These are phyloP conservation scores for Caretta caretta DNA, from an alignment of 2,113 vertebrate species.

Conservation along the genomic window DNA sequence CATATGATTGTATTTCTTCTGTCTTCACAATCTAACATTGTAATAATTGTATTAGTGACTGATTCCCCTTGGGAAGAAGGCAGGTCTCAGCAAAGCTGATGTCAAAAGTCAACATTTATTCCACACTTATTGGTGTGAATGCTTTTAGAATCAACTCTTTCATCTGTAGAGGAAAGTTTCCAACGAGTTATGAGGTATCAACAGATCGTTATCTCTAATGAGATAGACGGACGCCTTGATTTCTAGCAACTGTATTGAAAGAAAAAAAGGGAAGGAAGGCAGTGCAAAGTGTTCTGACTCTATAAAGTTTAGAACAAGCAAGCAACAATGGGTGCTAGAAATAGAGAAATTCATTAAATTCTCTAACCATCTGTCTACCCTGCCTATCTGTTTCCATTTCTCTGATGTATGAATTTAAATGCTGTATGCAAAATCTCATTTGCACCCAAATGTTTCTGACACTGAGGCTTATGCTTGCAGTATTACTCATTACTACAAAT, in stretches of 20 bases:
- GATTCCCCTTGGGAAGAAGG: neutral
- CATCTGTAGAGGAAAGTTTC: neutral
- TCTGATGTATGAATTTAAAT: neutral
- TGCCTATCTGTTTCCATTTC: neutral
- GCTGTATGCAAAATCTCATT: neutral
- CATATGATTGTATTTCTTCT: neutral
- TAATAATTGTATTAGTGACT: neutral
- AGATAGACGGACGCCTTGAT: neutral
- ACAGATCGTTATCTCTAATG: neutral
- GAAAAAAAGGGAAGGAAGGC: neutral
- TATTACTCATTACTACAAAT: neutral
- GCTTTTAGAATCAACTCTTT: neutral
- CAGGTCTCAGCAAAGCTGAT: neutral
- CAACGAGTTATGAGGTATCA: neutral
- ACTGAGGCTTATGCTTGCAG: neutral
- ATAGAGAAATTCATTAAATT: neutral
- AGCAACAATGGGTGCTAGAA: neutral
- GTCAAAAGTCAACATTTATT: neutral
- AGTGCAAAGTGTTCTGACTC: neutral
- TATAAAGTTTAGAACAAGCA: neutral
- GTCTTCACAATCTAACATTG: neutral
- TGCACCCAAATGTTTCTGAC: rapidly evolving
- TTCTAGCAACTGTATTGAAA: neutral
- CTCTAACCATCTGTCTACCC: neutral
- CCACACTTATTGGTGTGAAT: neutral